A percentile compares a stretch with the other conserved stretches of the same genome.
These are phyloP conservation scores for Tragelaphus buxtoni DNA, from an alignment of 2,113 vertebrate genomes.

Conservation along the genomic window DNA sequence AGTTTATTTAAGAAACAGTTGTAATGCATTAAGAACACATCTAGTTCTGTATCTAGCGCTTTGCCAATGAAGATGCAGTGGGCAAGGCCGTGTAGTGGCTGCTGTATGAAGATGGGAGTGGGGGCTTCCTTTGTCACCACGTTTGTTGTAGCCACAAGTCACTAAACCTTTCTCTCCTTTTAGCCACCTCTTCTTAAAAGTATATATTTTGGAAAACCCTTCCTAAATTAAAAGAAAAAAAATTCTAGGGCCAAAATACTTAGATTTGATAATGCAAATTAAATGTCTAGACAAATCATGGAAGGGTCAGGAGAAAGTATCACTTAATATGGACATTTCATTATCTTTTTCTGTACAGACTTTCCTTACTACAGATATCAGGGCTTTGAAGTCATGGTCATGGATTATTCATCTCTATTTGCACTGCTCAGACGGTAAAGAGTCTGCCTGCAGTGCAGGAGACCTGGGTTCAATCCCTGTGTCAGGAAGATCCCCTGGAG, in stretches of 20 bases:
- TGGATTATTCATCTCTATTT: not conserved
- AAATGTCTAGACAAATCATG: not conserved
- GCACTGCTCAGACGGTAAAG: not conserved
- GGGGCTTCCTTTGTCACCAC: fast-evolving
- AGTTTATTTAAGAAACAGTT: not conserved
- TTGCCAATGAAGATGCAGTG: not conserved
- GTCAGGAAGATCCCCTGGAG: not conserved
- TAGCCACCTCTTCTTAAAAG: not conserved
- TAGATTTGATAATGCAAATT: not conserved
- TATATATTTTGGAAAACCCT: not conserved
- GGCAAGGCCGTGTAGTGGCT: fast-evolving
- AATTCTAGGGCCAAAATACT: fast-evolving
- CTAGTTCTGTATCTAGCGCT: not conserved
- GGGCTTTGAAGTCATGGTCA: not conserved
- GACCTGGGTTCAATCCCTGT: not conserved
- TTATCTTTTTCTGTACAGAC: not conserved
- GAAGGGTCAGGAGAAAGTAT: not conserved
- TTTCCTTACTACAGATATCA: not conserved
- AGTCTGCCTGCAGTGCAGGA: not conserved
- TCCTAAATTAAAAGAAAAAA: not conserved
- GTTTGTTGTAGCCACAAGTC: not conserved
- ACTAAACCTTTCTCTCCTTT: not conserved
- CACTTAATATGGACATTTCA: not conserved
- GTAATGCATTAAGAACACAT: not conserved
- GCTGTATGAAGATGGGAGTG: fast-evolving